phyloP scores from a whole-genome alignment of 2,888 invertebrate species.

The Nymphalis polychloros region DNA sequence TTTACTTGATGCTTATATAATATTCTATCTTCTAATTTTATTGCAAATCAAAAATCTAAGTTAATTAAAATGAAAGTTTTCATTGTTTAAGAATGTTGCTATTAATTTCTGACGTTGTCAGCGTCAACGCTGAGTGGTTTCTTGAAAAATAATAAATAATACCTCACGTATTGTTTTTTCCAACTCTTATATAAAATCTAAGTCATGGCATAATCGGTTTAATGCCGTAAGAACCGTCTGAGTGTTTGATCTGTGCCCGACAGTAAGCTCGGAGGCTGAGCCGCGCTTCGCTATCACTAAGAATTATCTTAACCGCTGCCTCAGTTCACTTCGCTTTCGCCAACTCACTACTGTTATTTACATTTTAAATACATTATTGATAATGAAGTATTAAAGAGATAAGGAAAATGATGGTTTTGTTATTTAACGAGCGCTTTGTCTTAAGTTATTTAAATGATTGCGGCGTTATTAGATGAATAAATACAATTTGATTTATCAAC shows the following conservation, averaged over 20 bases:
- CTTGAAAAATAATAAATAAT: too few species aligned
- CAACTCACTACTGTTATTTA: conserved; percentile 39
- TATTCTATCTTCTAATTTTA: too few species aligned
- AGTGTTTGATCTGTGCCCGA: conserved; percentile 12
- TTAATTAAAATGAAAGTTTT: too few species aligned
- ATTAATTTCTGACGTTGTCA: too few species aligned
- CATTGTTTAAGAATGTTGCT: too few species aligned
- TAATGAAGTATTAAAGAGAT: conserved; percentile 21
- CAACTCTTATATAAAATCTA: too few species aligned
- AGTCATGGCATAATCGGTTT: not conserved
- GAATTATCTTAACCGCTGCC: conserved; percentile 35
- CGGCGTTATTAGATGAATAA: not conserved
- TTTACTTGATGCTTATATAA: too few species aligned
- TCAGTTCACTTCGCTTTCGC: conserved; percentile 42
- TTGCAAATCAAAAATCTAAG: too few species aligned
- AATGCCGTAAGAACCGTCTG: conserved; percentile 4
- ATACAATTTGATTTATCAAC: not conserved
- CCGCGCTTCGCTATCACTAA: conserved; percentile 33
- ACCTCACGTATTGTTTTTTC: too few species aligned
- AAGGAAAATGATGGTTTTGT: not conserved
- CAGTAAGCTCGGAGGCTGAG: conserved; percentile 27
- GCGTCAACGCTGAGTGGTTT: too few species aligned
- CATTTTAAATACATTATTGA: conserved; percentile 35
- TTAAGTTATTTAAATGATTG: not conserved
- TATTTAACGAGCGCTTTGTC: not conserved